These are phyloP conservation scores for Drosophila tristis DNA, from an alignment of 1,140 invertebrate genomes.

Conservation along the genomic window DNA sequence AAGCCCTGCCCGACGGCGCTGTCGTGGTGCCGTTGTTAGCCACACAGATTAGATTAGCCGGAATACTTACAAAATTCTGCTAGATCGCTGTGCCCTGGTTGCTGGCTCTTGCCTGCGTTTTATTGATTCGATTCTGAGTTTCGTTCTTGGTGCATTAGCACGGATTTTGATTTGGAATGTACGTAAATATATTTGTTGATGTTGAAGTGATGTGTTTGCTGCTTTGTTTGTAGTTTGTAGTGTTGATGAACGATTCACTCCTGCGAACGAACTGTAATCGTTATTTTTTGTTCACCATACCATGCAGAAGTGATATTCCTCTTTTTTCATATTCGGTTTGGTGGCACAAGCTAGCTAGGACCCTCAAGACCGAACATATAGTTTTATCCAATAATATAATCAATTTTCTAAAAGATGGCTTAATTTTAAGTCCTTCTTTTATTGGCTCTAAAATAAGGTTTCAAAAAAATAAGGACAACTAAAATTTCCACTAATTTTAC, in stretches of 20 bases:
- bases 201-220: conserved; percentile 21
- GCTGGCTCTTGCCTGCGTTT: conserved; percentile 14
- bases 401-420: no score
- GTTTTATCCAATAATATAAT: no score
- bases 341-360: no score
- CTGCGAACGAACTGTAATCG: not conserved
- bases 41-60: conserved; percentile 47
- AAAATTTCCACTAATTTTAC: no score
- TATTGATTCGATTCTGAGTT: conserved; percentile 5
- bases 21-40: conserved; percentile 13
- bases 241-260: conserved; percentile 3
- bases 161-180: conserved; percentile 51
- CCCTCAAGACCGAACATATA: no score
- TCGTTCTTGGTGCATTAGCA: conserved; percentile 26
- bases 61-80: conserved; percentile 17
- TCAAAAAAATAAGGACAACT: no score
- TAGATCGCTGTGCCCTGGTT: conserved; percentile 5
- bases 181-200: conserved; percentile 40
- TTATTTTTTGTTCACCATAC: no score
- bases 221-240: conserved; percentile 5
- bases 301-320: no score
- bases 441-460: no score
- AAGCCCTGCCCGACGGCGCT: conserved; percentile 29
- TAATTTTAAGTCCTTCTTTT: no score
- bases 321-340: no score